A percentile compares a stretch with the other conserved stretches of the same genome.
These are phyloP conservation scores for Helobdella robusta DNA, from an alignment of 2,888 invertebrate species.

Conservation along the genomic window DNA sequence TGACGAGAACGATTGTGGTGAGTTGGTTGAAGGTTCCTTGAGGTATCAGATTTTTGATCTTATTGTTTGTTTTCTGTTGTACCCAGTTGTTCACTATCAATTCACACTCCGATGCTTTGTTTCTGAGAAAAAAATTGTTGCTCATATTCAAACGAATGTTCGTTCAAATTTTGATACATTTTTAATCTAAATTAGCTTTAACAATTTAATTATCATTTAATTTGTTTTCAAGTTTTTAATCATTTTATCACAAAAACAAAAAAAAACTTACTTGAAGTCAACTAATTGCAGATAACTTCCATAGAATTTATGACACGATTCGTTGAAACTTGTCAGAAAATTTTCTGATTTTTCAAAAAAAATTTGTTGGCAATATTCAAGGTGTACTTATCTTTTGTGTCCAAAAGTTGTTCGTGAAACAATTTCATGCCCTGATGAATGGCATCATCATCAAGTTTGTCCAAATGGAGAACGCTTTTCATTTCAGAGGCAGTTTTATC, in stretches of 20 bases:
- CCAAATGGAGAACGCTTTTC: slow-evolving; percentile 33
- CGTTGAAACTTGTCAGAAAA: slow-evolving; percentile 1
- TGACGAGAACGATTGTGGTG: slow-evolving; percentile 45
- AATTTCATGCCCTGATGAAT: background rate
- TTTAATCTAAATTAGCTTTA: too few species aligned
- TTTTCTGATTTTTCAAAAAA: slow-evolving; percentile 32
- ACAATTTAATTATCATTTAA: too few species aligned
- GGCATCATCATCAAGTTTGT: background rate
- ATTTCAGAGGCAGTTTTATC: slow-evolving; percentile 45
- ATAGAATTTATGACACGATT: background rate
- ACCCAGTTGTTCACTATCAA: slow-evolving; percentile 68
- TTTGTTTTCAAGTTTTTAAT: too few species aligned
- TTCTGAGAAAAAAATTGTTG: too few species aligned
- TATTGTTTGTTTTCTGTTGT: slow-evolving; percentile 65
- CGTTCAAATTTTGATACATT: too few species aligned
- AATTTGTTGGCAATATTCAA: slow-evolving; percentile 41
- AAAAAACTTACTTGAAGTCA: slow-evolving; percentile 14
- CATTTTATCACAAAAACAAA: too few species aligned
- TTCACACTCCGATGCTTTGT: background rate
- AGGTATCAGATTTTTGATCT: slow-evolving; percentile 65
- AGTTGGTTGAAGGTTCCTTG: slow-evolving; percentile 46
- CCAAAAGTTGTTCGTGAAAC: background rate
- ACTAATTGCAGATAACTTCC: background rate
- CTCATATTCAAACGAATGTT: too few species aligned
- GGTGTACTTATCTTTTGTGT: slow-evolving; percentile 30